A percentile compares a stretch with the other conserved stretches of the same genome.
phyloP scores from a whole-genome alignment of 2,888 invertebrate genomes.

The Taenaris catops region DNA sequence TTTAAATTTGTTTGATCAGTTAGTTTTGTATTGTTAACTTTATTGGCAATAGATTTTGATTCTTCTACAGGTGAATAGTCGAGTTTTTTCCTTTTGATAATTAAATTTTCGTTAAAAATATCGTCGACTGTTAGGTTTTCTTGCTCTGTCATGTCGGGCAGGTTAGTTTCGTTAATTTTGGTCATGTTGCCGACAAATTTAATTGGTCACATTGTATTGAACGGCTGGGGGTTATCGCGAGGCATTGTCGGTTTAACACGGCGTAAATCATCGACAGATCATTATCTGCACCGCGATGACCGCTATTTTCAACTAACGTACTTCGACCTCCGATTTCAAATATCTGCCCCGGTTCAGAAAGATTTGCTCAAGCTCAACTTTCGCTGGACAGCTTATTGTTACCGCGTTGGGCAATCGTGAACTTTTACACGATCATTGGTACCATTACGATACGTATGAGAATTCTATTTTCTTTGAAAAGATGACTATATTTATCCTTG shows the following conservation, averaged over 20 bases:
- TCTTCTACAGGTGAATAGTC: conserved; percentile 30
- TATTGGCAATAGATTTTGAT: conserved; percentile 8
- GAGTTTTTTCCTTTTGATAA: conserved; percentile 46
- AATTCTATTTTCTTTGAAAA: conserved; percentile 74
- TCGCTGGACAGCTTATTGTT: conserved; percentile 55
- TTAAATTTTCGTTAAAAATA: conserved; percentile 53
- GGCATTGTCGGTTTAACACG: conserved; percentile 70
- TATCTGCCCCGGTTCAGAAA: conserved; percentile 35
- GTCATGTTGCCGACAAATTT: conserved; percentile 58
- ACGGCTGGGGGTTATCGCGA: conserved; percentile 51
- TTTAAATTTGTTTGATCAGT: conserved; percentile 37
- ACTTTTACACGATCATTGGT: conserved; percentile 76
- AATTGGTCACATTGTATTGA: conserved; percentile 70
- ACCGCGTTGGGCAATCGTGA: conserved; percentile 71
- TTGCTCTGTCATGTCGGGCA: conserved; percentile 50
- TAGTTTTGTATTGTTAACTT: conserved; percentile 33
- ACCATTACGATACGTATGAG: conserved; percentile 74
- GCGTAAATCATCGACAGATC: conserved; percentile 75
- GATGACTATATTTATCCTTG: conserved; percentile 45
- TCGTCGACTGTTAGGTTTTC: conserved; percentile 51
- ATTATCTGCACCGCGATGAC: conserved; percentile 68
- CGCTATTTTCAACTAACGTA: conserved; percentile 47
- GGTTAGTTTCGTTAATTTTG: conserved; percentile 57
- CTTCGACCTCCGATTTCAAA: conserved; percentile 39
- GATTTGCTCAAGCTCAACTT: conserved; percentile 43